These are phyloP conservation scores for Sitophilus oryzae DNA, from an alignment of 1,140 invertebrate species.

Conservation along the genomic window DNA sequence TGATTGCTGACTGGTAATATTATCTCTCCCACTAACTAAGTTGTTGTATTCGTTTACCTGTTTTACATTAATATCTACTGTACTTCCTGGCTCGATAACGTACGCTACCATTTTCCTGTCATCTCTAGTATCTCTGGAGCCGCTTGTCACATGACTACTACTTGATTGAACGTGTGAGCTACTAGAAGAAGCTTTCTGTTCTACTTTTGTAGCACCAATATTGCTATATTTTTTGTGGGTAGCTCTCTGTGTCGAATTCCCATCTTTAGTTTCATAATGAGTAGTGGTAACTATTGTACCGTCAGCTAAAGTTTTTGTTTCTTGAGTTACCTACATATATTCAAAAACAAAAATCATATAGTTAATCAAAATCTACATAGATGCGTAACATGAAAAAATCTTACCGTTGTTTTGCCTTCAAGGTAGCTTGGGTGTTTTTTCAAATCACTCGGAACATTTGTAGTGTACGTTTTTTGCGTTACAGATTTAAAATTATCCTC, in stretches of 20 bases:
- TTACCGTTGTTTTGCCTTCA: conserved; percentile 52
- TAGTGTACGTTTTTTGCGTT: conserved; percentile 31
- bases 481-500: conserved; percentile 22
- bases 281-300: conserved; percentile 59
- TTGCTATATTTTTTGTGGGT: conserved; percentile 22
- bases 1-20: conserved; percentile 1
- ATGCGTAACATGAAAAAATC: no score
- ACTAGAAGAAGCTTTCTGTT: conserved; percentile 7
- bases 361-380: no score
- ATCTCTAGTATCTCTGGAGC: neutral
- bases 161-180: conserved; percentile 6
- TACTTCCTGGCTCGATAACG: conserved; percentile 5
- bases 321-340: conserved; percentile 45
- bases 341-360: no score
- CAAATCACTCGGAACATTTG: conserved; percentile 30
- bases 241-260: conserved; percentile 21
- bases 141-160: neutral
- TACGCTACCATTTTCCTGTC: conserved; percentile 2
- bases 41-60: neutral
- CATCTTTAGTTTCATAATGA: conserved; percentile 52
- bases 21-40: neutral
- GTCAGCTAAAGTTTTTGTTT: conserved; percentile 57
- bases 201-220: conserved; percentile 5
- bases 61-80: conserved; percentile 8
- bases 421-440: conserved; percentile 34